Conservation (phyloP, 2,888 invertebrate species). For the Cryptophagus acutangulus region DNA sequence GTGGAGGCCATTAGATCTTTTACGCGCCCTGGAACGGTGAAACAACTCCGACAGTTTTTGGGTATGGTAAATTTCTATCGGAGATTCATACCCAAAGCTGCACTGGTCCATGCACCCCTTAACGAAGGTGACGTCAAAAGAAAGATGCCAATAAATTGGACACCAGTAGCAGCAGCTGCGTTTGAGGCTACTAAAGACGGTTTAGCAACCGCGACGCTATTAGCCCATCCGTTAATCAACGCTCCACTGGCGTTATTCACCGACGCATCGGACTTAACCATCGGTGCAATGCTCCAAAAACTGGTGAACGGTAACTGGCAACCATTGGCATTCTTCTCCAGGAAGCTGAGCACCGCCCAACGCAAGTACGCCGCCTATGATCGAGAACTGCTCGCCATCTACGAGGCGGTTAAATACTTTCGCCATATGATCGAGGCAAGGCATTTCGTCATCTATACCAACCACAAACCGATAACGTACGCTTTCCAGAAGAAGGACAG, state of each 20-base stretch:
- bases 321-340: conserved; percentile 41
- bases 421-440: conserved; percentile 11
- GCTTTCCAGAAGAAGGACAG: conserved; percentile 35
- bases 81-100: conserved; percentile 15
- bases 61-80: conserved; percentile 16
- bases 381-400: conserved; percentile 16
- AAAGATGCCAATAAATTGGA: too few relatives aligned
- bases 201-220: too few relatives aligned
- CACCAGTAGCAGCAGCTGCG: conserved; percentile 4
- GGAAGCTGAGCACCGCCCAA: conserved; percentile 36
- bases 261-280: conserved; percentile 19
- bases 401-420: conserved; percentile 7
- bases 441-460: conserved; percentile 26
- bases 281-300: conserved; percentile 43
- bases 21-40: conserved; percentile 1
- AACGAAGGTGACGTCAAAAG: too few relatives aligned
- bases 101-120: conserved; percentile 5
- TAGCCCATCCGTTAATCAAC: not conserved
- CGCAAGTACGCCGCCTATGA: conserved; percentile 38
- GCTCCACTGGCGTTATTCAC: conserved; percentile 10
- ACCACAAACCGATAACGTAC: conserved; percentile 39
- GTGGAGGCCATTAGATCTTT: conserved; percentile 7
- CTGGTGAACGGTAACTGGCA: conserved; percentile 26
- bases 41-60: conserved; percentile 10
- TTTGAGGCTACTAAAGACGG: too few relatives aligned